Evolutionary conservation across 2,797 vertebrate species (phyloP), one percentile per base, ranked within the genome.

Genomic region (Gorsachius magnificus): DNA sequence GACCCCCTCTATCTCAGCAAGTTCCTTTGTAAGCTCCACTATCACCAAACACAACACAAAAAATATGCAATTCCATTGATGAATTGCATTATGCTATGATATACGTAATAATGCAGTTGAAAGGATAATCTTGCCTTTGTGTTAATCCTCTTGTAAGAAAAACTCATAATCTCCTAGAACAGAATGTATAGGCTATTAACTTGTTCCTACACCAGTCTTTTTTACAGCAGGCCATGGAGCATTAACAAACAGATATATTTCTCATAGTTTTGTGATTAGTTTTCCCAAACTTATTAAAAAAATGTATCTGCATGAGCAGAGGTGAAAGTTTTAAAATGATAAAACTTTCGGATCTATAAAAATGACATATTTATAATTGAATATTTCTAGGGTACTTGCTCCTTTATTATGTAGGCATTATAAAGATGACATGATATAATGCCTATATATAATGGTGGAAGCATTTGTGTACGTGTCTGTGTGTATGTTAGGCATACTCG

Each of bases 131-230:
- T 69, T 50, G 61, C 25, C 45, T 92, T 89, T 92, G 54, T 78
- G 69, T 78, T 95, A 95, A 95, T 92, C 87, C 13, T 13, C 81
- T 96, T 92, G 71, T 80, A 89, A 78, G 69, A 90, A 91, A 95
- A 94, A 74, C 8, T 25, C 80, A 46, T 92, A 85, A 92, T 95
- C 71, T 94, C 50, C 54, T 81, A 69, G 76, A 85, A 77, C 41
- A 89, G 50, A 90, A 92, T 35, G 21, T 75, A 77, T 70, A 69
- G 80, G 70, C 48, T 95, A 83, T 92, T 94, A 95, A 85, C 24
- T 87, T 95, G 41, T 78, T 94, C 38, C 65, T 86, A 25, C 31
- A 83, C 61, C 50, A 89, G 45, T n/a, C 60, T 92, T 87, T 85
- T 86, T 85, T 84, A 91, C 71, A 92, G 72, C 51, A 93, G 71